These are phyloP conservation scores for Dendroctonus ponderosae DNA, from an alignment of 1,140 invertebrate genomes.

Conservation along the genomic window DNA sequence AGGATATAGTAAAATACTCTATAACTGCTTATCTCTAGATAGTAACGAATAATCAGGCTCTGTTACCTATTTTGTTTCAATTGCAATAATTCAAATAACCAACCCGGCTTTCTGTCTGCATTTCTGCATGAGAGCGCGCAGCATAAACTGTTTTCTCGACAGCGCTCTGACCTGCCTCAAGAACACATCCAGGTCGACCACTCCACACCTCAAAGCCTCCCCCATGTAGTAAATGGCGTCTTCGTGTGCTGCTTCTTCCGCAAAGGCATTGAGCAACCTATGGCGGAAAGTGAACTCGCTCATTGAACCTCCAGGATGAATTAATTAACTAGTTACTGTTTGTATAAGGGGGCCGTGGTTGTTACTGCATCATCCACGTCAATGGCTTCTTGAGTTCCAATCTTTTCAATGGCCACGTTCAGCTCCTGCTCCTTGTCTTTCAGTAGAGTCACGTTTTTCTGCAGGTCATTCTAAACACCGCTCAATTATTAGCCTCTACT, in stretches of 20 bases:
- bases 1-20: no score
- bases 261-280: conserved; percentile 91
- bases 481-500: conserved; percentile 24
- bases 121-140: conserved; percentile 92
- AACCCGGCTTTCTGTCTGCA: conserved; percentile 91
- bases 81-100: conserved; percentile 28
- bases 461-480: conserved; percentile 63
- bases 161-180: conserved; percentile 94
- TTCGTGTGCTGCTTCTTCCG: conserved; percentile 96
- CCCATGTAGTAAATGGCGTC: conserved; percentile 98
- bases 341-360: conserved; percentile 93
- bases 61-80: no score
- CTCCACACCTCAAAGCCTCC: conserved; percentile 88
- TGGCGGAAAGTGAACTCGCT: conserved; percentile 4
- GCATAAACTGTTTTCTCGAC: conserved; percentile 93
- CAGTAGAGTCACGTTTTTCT: conserved; percentile 80
- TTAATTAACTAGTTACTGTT: conserved; percentile 66
- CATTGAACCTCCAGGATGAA: no score
- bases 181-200: conserved; percentile 95
- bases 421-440: conserved; percentile 86
- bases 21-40: no score
- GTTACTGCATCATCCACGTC: conserved; percentile 96
- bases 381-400: conserved; percentile 76
- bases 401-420: conserved; percentile 73
- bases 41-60: no score